Evolutionary conservation across 2,113 vertebrate genomes (phyloP).

Genomic region (Heterochromis multidens): DNA sequence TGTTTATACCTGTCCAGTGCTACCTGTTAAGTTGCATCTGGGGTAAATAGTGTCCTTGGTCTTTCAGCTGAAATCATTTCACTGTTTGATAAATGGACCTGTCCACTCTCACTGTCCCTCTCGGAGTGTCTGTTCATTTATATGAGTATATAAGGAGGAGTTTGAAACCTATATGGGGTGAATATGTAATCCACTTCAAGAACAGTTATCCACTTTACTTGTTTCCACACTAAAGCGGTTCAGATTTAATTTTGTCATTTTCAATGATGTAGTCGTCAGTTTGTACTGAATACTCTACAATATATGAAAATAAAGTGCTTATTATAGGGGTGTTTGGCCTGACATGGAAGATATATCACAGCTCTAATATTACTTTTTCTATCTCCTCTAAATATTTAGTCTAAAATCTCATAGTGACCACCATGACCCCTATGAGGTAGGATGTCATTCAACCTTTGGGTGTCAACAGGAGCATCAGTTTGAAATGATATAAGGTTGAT

Average conservation of each 20-base stretch:
- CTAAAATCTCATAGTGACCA: conserved; percentile 61
- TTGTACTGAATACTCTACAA: neutral
- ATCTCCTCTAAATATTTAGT: neutral
- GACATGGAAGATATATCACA: neutral
- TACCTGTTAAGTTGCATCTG: conserved; percentile 25
- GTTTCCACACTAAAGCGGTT: neutral
- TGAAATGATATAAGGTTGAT: conserved; percentile 85
- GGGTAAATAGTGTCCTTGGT: conserved; percentile 17
- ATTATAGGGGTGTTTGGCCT: neutral
- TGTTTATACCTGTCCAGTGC: conserved; percentile 12
- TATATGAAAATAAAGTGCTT: neutral
- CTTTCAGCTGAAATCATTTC: conserved; percentile 18
- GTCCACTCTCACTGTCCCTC: neutral
- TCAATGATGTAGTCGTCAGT: neutral
- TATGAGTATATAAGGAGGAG: neutral
- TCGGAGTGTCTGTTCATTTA: neutral
- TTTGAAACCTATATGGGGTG: neutral
- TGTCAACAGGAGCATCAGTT: conserved; percentile 84
- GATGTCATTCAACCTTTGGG: conserved; percentile 83
- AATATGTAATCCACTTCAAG: neutral
- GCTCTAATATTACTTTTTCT: neutral
- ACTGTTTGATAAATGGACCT: conserved; percentile 8
- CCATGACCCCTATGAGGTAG: conserved; percentile 83
- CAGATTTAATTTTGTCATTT: neutral
- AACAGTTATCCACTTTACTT: neutral